Evolutionary conservation across 2,797 vertebrate genomes (phyloP), one percentile per base, ranked within the genome.

Genomic region (Valencia hispanica): DNA sequence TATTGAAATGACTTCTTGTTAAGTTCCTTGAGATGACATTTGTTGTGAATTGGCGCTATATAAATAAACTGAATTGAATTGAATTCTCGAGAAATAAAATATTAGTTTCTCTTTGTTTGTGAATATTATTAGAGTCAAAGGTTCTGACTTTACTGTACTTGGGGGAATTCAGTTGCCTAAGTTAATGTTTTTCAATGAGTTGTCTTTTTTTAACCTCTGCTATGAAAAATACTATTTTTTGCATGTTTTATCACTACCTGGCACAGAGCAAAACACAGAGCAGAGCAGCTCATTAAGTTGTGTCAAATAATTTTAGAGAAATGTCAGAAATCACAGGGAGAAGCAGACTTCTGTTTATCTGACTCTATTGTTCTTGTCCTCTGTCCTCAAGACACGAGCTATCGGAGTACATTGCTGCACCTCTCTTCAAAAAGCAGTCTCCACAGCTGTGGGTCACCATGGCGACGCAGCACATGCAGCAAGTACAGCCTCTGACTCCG

Each of bases 401-500:
- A 81, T 97, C 97, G 27, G 97, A 97, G 66, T 99, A 97, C 82
- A 86, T 99, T 75, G 96, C 98, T 0, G 84, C 96, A 0, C 96
- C 97, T 90, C 93, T 99, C 70, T 98, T 96, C 86, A 90, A 85
- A 77, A 95, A 94, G 75, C 95, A 96, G 88, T 94, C 95, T 0
- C 93, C 96, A 0, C 96, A 97, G 48, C 94, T 96, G 53, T 99
- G 98, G 98, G 94, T 97, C 85, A 93, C 94, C 86, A 95, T 97
- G 95, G 95, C 96, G 84, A 96, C 95, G 12, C 96, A 97, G 89
- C 97, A 98, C 84, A 94, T 95, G 93, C 96, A 97, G 84, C 97
- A 98, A 84, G 95, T 96, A 0, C 97, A 98, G 91, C 95, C 94
- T 0, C 94, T 99, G 86, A 98, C 94, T 45, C 94, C 96, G 11